A percentile compares a stretch with the other conserved stretches of the same genome.
Evolutionary conservation across 1,140 invertebrate species (phyloP).

Genomic region (Oryzaephilus surinamensis): DNA sequence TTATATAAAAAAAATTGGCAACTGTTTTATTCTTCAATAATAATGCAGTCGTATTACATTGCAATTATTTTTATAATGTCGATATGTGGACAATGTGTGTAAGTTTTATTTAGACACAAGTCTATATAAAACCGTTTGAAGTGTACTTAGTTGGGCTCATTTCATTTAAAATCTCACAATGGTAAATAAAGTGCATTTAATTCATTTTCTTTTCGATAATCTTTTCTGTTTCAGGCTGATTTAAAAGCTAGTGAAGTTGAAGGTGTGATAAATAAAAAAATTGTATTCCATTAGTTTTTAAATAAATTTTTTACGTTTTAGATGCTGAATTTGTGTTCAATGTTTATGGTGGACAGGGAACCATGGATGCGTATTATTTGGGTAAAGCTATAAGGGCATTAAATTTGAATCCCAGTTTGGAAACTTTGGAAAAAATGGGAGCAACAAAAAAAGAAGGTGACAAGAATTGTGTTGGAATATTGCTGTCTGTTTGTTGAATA

Average conservation of each 20-base stretch:
- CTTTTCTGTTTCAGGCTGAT: constrained; percentile 22
- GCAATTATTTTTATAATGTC: constrained; percentile 1
- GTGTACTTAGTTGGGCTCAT: constrained; percentile 5
- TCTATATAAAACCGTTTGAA: constrained; percentile 13
- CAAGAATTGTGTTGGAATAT: not conserved
- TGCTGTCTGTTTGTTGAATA: not conserved
- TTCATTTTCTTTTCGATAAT: constrained; percentile 1
- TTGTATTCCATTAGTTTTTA: constrained; percentile 2
- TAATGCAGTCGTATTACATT: constrained; percentile 10
- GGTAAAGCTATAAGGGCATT: constrained; percentile 20
- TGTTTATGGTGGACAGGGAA: constrained; percentile 19
- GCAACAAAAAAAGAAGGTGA: constrained; percentile 22
- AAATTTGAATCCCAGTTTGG: constrained; percentile 29
- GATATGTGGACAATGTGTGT: not conserved
- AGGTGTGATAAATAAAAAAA: constrained; percentile 21
- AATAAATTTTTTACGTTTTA: constrained; percentile 8
- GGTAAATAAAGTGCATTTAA: constrained; percentile 3
- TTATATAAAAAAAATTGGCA: too few relatives aligned
- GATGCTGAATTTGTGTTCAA: constrained; percentile 27
- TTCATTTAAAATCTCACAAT: constrained; percentile 5
- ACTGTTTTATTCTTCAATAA: too few relatives aligned
- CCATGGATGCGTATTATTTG: constrained; percentile 22
- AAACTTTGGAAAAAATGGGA: constrained; percentile 24
- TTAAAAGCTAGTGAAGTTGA: constrained; percentile 28
- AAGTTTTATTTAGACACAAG: not conserved